phyloP scores from a whole-genome alignment of 2,888 invertebrate genomes.

The Coremacera marginata region DNA sequence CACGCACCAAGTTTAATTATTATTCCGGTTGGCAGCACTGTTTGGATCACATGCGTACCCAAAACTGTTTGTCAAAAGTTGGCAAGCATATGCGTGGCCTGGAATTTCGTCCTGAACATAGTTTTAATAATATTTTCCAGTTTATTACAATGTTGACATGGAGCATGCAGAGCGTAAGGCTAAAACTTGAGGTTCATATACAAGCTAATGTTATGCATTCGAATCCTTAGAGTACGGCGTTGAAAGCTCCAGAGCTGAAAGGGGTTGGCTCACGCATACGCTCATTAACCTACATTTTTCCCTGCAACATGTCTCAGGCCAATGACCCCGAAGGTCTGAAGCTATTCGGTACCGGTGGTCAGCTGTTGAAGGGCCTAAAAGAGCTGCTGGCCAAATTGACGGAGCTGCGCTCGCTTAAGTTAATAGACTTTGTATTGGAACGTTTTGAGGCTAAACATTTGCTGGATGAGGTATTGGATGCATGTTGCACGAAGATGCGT shows the following conservation, averaged over 20 bases:
- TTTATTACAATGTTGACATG: slow-evolving; percentile 86
- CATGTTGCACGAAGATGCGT: slow-evolving; percentile 75
- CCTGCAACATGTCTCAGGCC: slow-evolving; percentile 78
- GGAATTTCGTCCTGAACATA: slow-evolving; percentile 79
- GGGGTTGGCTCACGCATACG: slow-evolving; percentile 74
- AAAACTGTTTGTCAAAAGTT: slow-evolving; percentile 77
- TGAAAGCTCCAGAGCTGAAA: slow-evolving; percentile 57
- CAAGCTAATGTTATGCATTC: neutral
- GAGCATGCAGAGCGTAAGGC: slow-evolving; percentile 74
- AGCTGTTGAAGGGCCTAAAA: slow-evolving; percentile 76
- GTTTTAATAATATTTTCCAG: slow-evolving; percentile 86
- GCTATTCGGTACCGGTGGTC: slow-evolving; percentile 84
- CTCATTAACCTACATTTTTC: slow-evolving; percentile 78
- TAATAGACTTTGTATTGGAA: slow-evolving; percentile 82
- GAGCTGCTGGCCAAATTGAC: slow-evolving; percentile 77
- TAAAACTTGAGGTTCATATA: neutral
- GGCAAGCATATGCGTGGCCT: slow-evolving; percentile 77
- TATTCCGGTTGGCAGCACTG: slow-evolving; percentile 83
- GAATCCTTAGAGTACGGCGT: slow-evolving; percentile 48
- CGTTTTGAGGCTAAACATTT: slow-evolving; percentile 78
- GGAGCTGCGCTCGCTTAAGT: slow-evolving; percentile 75
- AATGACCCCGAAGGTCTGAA: slow-evolving; percentile 75
- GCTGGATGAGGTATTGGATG: slow-evolving; percentile 78
- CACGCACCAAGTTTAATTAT: slow-evolving; percentile 81
- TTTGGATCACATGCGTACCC: slow-evolving; percentile 80